Evolutionary conservation across 1,140 invertebrate genomes (phyloP), one percentile per base, ranked within the genome.

Genomic region (Aphaenogaster floridana): DNA sequence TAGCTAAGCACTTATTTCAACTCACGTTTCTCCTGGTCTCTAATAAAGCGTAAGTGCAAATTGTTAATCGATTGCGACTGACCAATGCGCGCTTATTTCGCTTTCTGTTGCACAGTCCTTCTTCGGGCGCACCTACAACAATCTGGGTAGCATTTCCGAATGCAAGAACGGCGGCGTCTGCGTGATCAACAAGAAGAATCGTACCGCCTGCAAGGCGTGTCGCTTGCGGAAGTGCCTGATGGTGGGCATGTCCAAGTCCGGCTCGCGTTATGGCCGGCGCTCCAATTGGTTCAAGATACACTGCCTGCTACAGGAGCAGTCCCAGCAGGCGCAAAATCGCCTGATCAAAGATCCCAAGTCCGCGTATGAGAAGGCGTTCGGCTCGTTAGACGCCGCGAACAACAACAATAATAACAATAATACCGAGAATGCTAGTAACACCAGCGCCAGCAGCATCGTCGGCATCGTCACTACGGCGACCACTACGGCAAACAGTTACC

Each of bases 41-140:
- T 80, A 68, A 68, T 52, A 64, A 28, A 66, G 42, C 57, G 28
- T 66, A 79, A 64, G 28, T 17, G 42, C 28, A 66, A 79, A 66
- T 78, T 42, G 39, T 63, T 78, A 68, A 80, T 69, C 45, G 59
- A 79, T 71, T 13, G 63, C 54, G 54, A 48, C 6, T 87, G 78
- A 87, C 71, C 17, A 80, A 59, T 36, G 59, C 52, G 86, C 83
- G 61, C 17, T 68, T 50, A 64, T 87, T 76, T 72, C 86, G 42
- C 84, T 90, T 72, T 92, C 66, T 91, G 79, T 78, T 76, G 57
- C 84, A 54, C 90, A 99, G 98, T 99, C 98, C 61, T 99, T 99
- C 96, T 99, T 99, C 95, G 98, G 99, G 3, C 97, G 99, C 54
- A 99, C 98, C 11, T 99, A 99, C 96, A 99, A 99, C 97, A 99